phyloP scores from a whole-genome alignment of 2,113 vertebrate genomes.

The Ochotona curzoniae region DNA sequence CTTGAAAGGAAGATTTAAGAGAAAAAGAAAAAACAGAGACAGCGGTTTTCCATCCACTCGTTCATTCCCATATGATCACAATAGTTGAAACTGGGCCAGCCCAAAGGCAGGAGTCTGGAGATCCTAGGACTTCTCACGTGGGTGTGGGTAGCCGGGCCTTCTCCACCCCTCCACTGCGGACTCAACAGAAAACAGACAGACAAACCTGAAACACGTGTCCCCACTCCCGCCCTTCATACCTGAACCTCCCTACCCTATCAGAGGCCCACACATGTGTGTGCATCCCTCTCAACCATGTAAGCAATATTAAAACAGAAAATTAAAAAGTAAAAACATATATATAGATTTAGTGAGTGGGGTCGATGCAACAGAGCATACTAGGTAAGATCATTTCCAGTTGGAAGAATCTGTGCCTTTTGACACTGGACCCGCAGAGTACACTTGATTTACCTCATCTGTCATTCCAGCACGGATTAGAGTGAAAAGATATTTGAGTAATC shows the following conservation, averaged over 20 bases:
- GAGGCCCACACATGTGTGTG: not conserved
- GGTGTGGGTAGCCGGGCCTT: too few relatives aligned
- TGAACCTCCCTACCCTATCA: not conserved
- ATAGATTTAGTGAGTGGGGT: not conserved
- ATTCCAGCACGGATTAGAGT: conserved; percentile 96
- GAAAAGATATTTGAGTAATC: conserved; percentile 96
- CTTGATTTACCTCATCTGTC: conserved; percentile 93
- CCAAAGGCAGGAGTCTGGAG: too few relatives aligned
- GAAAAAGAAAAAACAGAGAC: too few relatives aligned
- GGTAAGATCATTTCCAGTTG: not conserved
- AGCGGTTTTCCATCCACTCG: too few relatives aligned
- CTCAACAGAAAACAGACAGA: too few relatives aligned
- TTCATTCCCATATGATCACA: too few relatives aligned
- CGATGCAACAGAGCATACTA: not conserved
- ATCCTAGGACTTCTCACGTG: too few relatives aligned
- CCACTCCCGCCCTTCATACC: not conserved
- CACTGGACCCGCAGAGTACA: not conserved
- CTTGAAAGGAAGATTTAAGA: too few relatives aligned
- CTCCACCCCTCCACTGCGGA: too few relatives aligned
- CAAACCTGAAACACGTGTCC: not conserved
- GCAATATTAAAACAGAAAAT: not conserved
- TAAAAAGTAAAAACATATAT: not conserved
- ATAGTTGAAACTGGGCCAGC: too few relatives aligned
- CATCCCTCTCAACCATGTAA: not conserved
- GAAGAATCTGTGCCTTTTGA: not conserved